Conservation (phyloP, 2,888 invertebrate species). For the Encarsia formosa region DNA sequence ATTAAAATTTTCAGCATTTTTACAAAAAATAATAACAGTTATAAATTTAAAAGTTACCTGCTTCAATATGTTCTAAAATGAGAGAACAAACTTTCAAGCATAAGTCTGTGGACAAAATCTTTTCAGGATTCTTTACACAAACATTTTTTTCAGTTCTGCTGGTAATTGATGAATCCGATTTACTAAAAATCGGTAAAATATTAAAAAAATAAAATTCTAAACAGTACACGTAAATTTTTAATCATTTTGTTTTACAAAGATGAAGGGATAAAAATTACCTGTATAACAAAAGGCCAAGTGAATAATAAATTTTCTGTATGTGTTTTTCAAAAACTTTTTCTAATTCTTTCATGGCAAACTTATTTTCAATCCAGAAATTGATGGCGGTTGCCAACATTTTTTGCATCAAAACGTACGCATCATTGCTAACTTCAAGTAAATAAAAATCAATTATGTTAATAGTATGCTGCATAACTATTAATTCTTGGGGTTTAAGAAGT, state of each 20-base stretch:
- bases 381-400: conserved; percentile 45
- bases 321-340: conserved; percentile 58
- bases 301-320: conserved; percentile 52
- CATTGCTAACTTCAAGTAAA: conserved; percentile 43
- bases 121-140: conserved; percentile 30
- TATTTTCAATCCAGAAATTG: conserved; percentile 52
- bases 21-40: too few species aligned
- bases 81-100: conserved; percentile 44
- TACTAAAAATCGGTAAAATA: too few species aligned
- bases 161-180: conserved; percentile 29
- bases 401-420: conserved; percentile 39
- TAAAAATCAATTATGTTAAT: conserved; percentile 45
- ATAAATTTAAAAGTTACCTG: conserved; percentile 34
- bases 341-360: conserved; percentile 53
- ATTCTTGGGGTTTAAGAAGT: conserved; percentile 1
- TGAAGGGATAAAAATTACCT: conserved; percentile 35
- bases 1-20: conserved; percentile 8
- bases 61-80: conserved; percentile 42
- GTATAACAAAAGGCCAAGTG: conserved; percentile 45
- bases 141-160: conserved; percentile 32
- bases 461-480: conserved; percentile 29
- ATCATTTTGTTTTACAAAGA: not conserved
- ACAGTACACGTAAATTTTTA: not conserved
- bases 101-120: conserved; percentile 44
- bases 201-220: conserved; percentile 25